Base-by-base conservation (phyloP, 2,113 vertebrate species). In the Myocastor coypus region DNA sequence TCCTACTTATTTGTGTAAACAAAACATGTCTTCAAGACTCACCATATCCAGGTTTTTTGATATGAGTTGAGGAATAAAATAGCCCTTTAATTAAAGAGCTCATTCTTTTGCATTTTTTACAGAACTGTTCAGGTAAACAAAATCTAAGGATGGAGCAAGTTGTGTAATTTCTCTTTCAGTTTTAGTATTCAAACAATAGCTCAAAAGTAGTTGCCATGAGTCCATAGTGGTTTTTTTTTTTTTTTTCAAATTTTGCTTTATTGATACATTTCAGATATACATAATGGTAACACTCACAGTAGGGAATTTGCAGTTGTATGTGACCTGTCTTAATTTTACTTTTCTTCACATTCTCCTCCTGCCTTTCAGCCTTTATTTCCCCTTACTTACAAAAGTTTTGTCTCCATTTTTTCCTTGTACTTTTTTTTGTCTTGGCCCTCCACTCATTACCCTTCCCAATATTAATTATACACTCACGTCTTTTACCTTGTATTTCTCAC, bases 111-210 rank as follows among this genome's bases (percentile, higher is more conserved):
- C 30, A 5, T 85, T 94, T 89, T 32, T 46, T 71, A 10, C 32
- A 71, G 3, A 90, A 93, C 32, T 20, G 0, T 57, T 40, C 11
- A 82, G 30, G 73, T 87, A 69, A 73, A 10, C 6, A n/a, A 94
- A 93, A 90, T 87, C 6, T 78, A 14, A 78, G 14, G 42, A 78
- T 3, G 0, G 8, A 63, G 32, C 5, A 30, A 11, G 0, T 2
- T 73, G 3, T 91, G 46, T 96, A 50, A 69, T 92, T 96, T 90
- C 30, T 92, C 40, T 80, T 94, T 88, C 17, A 57, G 42, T 78
- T 73, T 71, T 12, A 26, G 63, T 87, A 16, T 89, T 92, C 46
- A 26, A 16, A 32, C 24, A 94, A 4, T 20, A 68, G 5, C 13
- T 69, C 80, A 24, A 57, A 5, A 2, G 0, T n/a, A 50, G 12